Evolutionary conservation across 2,888 invertebrate genomes (phyloP), one percentile per base, ranked within the genome.

Genomic region (Meandrusa payeni): DNA sequence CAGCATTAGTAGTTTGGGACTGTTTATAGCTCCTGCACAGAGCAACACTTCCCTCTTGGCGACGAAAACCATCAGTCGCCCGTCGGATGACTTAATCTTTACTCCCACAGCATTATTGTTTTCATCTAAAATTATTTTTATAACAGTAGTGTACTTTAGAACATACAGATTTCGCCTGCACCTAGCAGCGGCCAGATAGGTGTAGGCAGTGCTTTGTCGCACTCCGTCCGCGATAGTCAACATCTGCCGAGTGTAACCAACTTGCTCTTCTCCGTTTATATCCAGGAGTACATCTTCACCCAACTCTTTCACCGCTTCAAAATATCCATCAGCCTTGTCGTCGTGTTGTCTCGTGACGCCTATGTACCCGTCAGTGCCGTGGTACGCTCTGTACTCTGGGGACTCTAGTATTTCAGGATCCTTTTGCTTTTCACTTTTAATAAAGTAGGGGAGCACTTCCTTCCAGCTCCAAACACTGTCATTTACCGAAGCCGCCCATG

Each of bases 191-290:
- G 45, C 23, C 3, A 51, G 36, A 34, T 28, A 0, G 58, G 9
- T 7, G 36, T 19, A 2, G 58, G 88, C 67, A 3, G 51, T 48
- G 12, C 54, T 48, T 37, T 51, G 47, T n/a, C 53, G 86, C 0
- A 91, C 89, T 1, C 50, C 51, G 1, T 68, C 57, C 32, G 73
- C 66, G 51, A 81, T 66, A 10, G 77, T 85, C 11, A 64, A 75
- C 41, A 82, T 74, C 2, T 76, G 59, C 27, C 74, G 70, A 0
- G 77, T 73, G 38, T 79, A 79, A 4, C 88, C 88, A 6, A 76
- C 62, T 50, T 72, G 76, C 2, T 69, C 57, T 17, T 59, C 52
- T 1, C 78, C 81, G 48, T 83, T 73, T 2, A 54, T 15, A 31
- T 80, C 69, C 41, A 76, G 67, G 13, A 69, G 31, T 2, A 57